Evolutionary conservation across 2,888 invertebrate species (phyloP).

Genomic region (Athrips mouffetella): DNA sequence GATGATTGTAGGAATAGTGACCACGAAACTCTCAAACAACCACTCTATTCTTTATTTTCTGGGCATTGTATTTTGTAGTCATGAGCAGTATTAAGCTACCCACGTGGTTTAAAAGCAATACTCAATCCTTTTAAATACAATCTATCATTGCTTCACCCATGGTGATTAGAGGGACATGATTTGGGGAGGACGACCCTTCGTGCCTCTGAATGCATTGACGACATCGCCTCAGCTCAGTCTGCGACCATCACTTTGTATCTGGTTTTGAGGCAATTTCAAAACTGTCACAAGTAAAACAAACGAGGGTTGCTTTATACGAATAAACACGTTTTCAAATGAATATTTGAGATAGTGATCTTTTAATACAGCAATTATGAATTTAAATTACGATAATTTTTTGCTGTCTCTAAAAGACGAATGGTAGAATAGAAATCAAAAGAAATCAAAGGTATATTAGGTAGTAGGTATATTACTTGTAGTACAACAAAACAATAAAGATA

Average conservation of each 20-base stretch:
- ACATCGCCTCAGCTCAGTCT: conserved; percentile 40
- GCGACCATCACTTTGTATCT: conserved; percentile 41
- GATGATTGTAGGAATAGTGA: too few relatives aligned
- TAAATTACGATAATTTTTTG: neutral
- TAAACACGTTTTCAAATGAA: conserved; percentile 11
- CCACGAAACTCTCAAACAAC: too few relatives aligned
- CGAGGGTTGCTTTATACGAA: conserved; percentile 20
- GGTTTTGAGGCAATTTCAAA: conserved; percentile 42
- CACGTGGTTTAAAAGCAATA: neutral
- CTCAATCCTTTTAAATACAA: neutral
- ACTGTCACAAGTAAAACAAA: conserved; percentile 42
- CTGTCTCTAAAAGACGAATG: neutral
- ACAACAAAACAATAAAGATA: too few relatives aligned
- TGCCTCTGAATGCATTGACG: conserved; percentile 69
- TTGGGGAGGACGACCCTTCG: conserved; percentile 60
- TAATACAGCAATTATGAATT: neutral
- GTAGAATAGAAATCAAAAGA: too few relatives aligned
- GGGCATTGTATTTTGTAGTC: too few relatives aligned
- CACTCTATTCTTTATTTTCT: too few relatives aligned
- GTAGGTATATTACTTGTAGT: too few relatives aligned
- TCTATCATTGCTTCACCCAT: neutral
- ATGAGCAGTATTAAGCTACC: too few relatives aligned
- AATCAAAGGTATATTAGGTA: too few relatives aligned
- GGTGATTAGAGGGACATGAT: conserved; percentile 66
- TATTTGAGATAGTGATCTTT: conserved; percentile 1